Conservation (phyloP, 2,113 vertebrate species). For the Psittacara wagleri region DNA sequence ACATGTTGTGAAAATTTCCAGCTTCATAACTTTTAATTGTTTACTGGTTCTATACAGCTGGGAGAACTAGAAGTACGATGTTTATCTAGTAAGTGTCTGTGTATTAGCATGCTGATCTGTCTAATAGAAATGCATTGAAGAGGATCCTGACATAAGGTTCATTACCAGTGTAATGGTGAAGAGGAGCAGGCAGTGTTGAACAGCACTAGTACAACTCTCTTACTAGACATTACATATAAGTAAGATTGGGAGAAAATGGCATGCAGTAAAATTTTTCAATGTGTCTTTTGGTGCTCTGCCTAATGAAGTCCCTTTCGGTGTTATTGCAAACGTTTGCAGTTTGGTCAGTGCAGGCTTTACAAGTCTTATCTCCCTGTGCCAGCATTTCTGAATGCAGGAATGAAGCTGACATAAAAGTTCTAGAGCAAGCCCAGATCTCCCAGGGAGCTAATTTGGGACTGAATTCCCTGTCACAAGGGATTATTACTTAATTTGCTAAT, state of each 20-base stretch:
- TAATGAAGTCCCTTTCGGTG: background rate
- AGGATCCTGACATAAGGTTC: fast-evolving
- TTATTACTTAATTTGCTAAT: slow-evolving; percentile 42
- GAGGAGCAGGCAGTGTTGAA: background rate
- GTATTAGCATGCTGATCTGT: background rate
- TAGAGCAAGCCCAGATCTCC: background rate
- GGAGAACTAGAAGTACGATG: background rate
- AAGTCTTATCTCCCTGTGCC: background rate
- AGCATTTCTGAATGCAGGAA: background rate
- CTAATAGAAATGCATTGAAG: fast-evolving
- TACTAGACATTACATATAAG: background rate
- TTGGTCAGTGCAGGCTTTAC: background rate
- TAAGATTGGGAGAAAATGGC: background rate
- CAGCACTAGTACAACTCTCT: background rate
- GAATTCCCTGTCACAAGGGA: slow-evolving; percentile 15
- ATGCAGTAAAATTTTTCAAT: background rate
- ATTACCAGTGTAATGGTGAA: background rate
- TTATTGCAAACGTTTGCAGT: background rate
- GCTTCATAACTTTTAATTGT: background rate
- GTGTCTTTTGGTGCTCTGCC: background rate
- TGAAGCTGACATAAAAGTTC: slow-evolving; percentile 22
- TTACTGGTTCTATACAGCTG: background rate
- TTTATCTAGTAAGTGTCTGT: background rate
- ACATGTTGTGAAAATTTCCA: background rate
- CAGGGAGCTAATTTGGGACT: slow-evolving; percentile 25